A percentile compares a stretch with the other conserved stretches of the same genome.
phyloP scores from a whole-genome alignment of 2,113 vertebrate genomes.

The Xerus inauris region DNA sequence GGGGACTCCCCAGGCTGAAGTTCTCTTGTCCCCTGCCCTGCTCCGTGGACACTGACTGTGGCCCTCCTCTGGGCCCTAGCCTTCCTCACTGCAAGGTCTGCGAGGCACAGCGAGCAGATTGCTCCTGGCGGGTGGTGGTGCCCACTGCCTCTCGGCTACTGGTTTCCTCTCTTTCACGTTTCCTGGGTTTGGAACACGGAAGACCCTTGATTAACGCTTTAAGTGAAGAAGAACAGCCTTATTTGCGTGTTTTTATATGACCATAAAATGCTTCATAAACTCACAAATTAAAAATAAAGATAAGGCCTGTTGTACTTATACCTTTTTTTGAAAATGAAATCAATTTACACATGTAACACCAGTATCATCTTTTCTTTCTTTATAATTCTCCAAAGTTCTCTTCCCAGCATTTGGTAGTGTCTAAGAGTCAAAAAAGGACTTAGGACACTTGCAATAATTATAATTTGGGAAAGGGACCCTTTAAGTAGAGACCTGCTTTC shows the following conservation, averaged over 20 bases:
- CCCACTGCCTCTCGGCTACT: background rate
- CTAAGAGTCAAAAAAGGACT: background rate
- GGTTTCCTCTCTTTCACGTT: background rate
- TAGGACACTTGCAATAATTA: fast-evolving
- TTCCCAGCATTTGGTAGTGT: background rate
- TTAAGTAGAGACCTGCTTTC: background rate
- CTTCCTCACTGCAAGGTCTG: background rate
- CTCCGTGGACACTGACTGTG: fast-evolving
- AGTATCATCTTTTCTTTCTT: background rate
- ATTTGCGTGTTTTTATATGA: slow-evolving; percentile 43
- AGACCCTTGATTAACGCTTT: background rate
- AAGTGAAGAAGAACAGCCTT: background rate
- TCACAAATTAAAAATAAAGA: slow-evolving; percentile 58
- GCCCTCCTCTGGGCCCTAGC: too few species aligned
- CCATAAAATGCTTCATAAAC: slow-evolving; percentile 50
- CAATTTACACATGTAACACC: background rate
- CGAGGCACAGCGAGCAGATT: background rate
- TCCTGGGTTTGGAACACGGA: background rate
- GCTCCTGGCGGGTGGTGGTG: background rate
- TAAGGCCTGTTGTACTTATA: background rate
- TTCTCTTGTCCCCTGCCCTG: too few species aligned
- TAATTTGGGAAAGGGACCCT: too few species aligned
- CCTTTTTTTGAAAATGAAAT: background rate
- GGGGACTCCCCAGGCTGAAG: fast-evolving
- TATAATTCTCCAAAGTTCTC: background rate